Conservation (phyloP, 2,888 invertebrate species). For the Muscina levida region DNA sequence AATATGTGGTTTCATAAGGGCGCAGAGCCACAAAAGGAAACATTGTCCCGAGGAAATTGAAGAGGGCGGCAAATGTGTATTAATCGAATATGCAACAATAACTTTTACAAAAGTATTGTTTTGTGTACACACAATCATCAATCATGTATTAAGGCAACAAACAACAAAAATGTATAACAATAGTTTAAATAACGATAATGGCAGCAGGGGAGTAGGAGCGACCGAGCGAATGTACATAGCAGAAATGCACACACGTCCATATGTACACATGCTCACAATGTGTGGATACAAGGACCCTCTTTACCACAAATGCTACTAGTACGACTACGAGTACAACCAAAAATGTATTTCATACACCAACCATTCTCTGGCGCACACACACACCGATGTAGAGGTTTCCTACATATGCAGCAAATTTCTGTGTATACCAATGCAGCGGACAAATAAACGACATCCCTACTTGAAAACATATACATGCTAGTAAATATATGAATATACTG, state of each 20-base stretch:
- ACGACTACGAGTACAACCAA: background rate
- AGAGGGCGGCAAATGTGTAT: constrained; percentile 3
- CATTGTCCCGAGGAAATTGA: too few relatives aligned
- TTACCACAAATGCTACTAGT: constrained; percentile 11
- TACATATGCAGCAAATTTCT: background rate
- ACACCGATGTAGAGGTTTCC: too few relatives aligned
- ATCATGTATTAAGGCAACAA: constrained; percentile 56
- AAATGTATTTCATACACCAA: constrained; percentile 25
- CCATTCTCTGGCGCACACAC: background rate
- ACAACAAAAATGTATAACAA: constrained; percentile 52
- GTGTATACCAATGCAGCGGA: background rate
- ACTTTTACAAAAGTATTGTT: constrained; percentile 56
- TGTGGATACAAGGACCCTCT: constrained; percentile 2
- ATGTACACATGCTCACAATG: background rate
- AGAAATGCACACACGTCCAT: background rate
- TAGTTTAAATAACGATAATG: constrained; percentile 54
- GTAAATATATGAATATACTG: too few relatives aligned
- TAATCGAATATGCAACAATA: constrained; percentile 53
- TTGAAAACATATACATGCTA: too few relatives aligned
- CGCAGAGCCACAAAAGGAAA: too few relatives aligned
- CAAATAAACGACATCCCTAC: too few relatives aligned
- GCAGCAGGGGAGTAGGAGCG: background rate
- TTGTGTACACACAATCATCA: constrained; percentile 55
- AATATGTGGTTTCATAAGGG: too few relatives aligned
- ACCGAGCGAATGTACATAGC: background rate